Evolutionary conservation across 2,113 vertebrate species (phyloP).

Genomic region (Clarias magur): DNA sequence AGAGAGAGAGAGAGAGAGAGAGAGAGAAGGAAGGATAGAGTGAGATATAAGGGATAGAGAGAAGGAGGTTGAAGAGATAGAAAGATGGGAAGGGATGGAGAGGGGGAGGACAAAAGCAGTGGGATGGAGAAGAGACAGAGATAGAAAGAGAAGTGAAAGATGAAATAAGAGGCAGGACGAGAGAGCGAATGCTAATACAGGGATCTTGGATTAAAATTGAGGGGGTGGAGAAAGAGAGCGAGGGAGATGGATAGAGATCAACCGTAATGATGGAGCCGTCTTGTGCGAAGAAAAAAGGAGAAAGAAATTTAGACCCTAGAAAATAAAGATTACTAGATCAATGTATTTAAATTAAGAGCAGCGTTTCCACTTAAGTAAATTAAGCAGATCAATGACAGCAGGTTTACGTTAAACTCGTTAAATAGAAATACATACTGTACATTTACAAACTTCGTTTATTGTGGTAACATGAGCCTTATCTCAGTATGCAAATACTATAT

Average conservation of each 20-base stretch:
- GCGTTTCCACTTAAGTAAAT: not conserved
- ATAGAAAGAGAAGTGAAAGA: not conserved
- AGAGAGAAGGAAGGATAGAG: constrained; percentile 7
- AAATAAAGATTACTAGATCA: not conserved
- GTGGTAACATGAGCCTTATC: not conserved
- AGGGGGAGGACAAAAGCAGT: constrained; percentile 15
- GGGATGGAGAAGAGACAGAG: not conserved
- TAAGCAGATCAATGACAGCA: not conserved
- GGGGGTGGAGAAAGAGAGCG: not conserved
- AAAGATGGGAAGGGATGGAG: not conserved
- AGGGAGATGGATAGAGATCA: not conserved
- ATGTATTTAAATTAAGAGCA: not conserved
- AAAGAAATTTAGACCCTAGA: not conserved
- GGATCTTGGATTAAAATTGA: constrained; percentile 1
- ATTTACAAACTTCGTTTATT: not conserved
- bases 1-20: constrained; percentile 13
- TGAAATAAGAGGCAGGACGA: not conserved
- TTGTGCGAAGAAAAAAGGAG: not conserved
- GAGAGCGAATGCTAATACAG: not conserved
- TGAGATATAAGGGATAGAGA: not conserved
- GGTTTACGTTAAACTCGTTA: not conserved
- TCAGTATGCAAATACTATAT: not conserved
- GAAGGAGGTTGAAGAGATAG: not conserved
- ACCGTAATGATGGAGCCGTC: not conserved
- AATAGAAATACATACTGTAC: not conserved